These are phyloP conservation scores for Cryptotermes secundus DNA, from an alignment of 1,140 invertebrate genomes.

Conservation along the genomic window DNA sequence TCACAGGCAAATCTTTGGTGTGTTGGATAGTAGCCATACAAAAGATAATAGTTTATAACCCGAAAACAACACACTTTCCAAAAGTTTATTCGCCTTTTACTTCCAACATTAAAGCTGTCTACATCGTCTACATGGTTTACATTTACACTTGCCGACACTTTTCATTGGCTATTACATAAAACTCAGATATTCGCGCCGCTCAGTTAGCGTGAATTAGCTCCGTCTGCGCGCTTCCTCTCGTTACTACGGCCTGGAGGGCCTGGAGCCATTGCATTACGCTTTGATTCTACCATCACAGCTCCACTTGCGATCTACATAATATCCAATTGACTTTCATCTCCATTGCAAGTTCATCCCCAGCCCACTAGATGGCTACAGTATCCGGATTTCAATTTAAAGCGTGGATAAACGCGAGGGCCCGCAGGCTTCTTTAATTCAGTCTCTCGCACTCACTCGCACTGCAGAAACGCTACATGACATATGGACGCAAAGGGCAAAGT, in stretches of 20 bases:
- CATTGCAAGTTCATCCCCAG: constrained; percentile 9
- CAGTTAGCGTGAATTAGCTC: not conserved
- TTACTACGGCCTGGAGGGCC: not conserved
- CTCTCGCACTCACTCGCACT: not conserved
- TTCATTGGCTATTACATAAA: too few relatives aligned
- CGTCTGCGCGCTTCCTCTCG: not conserved
- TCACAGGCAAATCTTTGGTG: too few relatives aligned
- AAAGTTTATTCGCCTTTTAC: too few relatives aligned
- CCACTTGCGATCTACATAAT: not conserved
- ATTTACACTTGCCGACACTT: too few relatives aligned
- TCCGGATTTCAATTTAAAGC: constrained; percentile 7
- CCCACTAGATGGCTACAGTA: constrained; percentile 2
- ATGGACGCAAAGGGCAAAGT: too few relatives aligned
- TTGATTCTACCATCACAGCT: not conserved
- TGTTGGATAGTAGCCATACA: too few relatives aligned
- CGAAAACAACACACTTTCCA: too few relatives aligned
- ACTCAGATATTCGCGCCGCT: not conserved
- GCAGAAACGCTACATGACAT: not conserved
- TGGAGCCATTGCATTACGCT: not conserved
- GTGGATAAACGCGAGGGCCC: not conserved
- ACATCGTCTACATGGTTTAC: too few relatives aligned
- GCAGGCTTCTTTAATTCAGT: not conserved
- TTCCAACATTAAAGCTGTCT: too few relatives aligned
- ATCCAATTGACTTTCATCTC: constrained; percentile 4
- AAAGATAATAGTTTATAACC: too few relatives aligned